These are phyloP conservation scores for Andinoacara biseriatus DNA, from an alignment of 2,113 vertebrate species.

Conservation along the genomic window DNA sequence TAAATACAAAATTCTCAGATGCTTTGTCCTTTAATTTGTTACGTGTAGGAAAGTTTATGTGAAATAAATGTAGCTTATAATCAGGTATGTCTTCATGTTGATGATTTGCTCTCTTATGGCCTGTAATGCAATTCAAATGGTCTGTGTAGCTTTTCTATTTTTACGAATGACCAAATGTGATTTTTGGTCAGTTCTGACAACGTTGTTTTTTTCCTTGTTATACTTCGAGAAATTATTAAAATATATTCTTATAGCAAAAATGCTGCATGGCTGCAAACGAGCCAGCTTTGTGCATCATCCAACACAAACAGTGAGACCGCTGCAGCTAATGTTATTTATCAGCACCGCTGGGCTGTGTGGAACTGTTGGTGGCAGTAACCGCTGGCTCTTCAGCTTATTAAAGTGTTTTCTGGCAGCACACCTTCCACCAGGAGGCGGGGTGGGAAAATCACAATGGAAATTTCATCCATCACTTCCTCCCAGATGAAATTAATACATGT, in stretches of 20 bases:
- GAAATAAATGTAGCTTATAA: too few relatives aligned
- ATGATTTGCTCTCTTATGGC: too few relatives aligned
- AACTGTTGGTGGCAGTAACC: constrained; percentile 70
- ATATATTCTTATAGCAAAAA: constrained; percentile 3
- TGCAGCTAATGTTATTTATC: constrained; percentile 80
- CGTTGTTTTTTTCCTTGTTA: background rate
- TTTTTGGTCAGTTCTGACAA: too few relatives aligned
- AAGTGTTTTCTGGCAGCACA: constrained; percentile 79
- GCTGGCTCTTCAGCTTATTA: constrained; percentile 82
- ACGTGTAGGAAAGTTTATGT: too few relatives aligned
- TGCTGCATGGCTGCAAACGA: constrained; percentile 14
- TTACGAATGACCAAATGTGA: too few relatives aligned
- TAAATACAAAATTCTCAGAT: too few relatives aligned
- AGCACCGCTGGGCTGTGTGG: constrained; percentile 73
- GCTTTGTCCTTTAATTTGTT: too few relatives aligned
- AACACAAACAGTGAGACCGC: constrained; percentile 54
- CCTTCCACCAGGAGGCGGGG: constrained; percentile 72
- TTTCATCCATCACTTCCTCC: constrained; percentile 84
- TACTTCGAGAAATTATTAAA: background rate
- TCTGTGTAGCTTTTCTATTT: too few relatives aligned
- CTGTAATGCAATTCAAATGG: too few relatives aligned
- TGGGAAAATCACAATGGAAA: constrained; percentile 80
- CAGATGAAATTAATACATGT: constrained; percentile 87
- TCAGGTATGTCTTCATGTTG: too few relatives aligned
- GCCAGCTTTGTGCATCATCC: constrained; percentile 37